A percentile compares a stretch with the other conserved stretches of the same genome.
Conservation (phyloP, 1,140 invertebrate genomes). For the Drosophila ogumai region DNA sequence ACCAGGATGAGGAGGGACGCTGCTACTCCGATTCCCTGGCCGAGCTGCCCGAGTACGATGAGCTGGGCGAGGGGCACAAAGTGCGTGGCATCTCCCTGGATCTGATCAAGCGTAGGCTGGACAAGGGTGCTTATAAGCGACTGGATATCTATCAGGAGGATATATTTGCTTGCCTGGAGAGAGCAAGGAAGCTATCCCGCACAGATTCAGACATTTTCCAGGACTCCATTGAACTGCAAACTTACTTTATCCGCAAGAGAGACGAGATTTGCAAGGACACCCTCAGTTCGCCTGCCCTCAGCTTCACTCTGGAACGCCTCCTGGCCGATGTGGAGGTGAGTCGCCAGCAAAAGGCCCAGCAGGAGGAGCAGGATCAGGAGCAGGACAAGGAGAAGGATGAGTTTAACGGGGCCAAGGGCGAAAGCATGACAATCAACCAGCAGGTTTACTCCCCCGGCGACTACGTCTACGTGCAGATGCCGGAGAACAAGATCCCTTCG, state of each 20-base stretch:
- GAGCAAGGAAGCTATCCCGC: constrained; percentile 93
- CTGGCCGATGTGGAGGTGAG: constrained; percentile 90
- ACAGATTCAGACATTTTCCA: constrained; percentile 96
- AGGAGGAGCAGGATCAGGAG: constrained; percentile 91
- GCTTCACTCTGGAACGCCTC: constrained; percentile 91
- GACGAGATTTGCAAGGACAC: constrained; percentile 91
- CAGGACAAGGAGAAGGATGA: constrained; percentile 76
- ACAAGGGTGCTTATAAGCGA: constrained; percentile 95
- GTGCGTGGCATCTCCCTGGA: constrained; percentile 92
- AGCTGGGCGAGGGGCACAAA: constrained; percentile 88
- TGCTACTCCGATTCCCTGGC: constrained; percentile 98
- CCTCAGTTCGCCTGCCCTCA: constrained; percentile 94
- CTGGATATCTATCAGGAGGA: constrained; percentile 98
- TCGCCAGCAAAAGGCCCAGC: constrained; percentile 91
- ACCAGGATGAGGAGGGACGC: constrained; percentile 97
- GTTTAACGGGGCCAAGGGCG: constrained; percentile 67
- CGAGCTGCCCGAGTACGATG: constrained; percentile 96
- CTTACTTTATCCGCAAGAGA: constrained; percentile 93
- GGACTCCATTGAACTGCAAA: constrained; percentile 97
- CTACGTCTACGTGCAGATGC: constrained; percentile 78
- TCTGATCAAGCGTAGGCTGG: constrained; percentile 93
- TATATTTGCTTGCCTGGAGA: constrained; percentile 96
- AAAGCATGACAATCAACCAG: constrained; percentile 84
- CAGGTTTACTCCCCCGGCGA: constrained; percentile 83
- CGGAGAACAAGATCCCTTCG: constrained; percentile 87